phyloP scores from a whole-genome alignment of 1,140 invertebrate genomes.

The Lepidurus couesii region DNA sequence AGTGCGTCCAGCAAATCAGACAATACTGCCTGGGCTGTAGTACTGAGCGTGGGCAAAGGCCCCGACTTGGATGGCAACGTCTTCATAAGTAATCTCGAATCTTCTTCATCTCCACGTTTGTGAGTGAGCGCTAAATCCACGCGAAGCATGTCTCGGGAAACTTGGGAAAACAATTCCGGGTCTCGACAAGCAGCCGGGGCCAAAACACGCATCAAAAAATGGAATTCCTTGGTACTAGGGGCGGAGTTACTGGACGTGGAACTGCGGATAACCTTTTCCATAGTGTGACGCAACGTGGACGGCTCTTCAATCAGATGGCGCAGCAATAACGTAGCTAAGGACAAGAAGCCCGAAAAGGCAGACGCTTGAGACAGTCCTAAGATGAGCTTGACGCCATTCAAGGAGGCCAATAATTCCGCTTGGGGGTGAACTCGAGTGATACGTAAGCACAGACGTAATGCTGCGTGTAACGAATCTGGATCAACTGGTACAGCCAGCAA shows the following conservation, averaged over 20 bases:
- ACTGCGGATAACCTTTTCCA: constrained; percentile 72
- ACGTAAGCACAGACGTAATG: constrained; percentile 68
- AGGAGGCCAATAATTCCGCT: constrained; percentile 65
- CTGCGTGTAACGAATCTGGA: constrained; percentile 69
- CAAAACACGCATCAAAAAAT: constrained; percentile 71
- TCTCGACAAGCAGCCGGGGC: constrained; percentile 73
- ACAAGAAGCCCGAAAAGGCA: constrained; percentile 70
- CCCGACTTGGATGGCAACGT: constrained; percentile 40
- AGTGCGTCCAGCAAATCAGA: constrained; percentile 63
- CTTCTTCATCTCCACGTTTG: constrained; percentile 48
- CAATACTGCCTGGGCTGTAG: constrained; percentile 56
- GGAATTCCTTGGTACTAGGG: constrained; percentile 69
- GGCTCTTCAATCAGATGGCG: constrained; percentile 79
- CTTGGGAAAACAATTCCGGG: constrained; percentile 63
- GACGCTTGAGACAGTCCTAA: constrained; percentile 64
- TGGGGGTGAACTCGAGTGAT: constrained; percentile 69
- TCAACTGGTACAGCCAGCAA: constrained; percentile 65
- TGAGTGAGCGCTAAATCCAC: constrained; percentile 55
- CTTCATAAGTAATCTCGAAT: constrained; percentile 47
- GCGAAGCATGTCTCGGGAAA: constrained; percentile 64
- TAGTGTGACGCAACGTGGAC: constrained; percentile 63
- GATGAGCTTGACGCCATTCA: constrained; percentile 66
- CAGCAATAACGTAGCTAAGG: constrained; percentile 71
- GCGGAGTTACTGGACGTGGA: constrained; percentile 61
- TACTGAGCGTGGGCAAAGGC: constrained; percentile 49